These are phyloP conservation scores for Pygocentrus nattereri DNA, from an alignment of 2,797 vertebrate species.

Conservation along the genomic window DNA sequence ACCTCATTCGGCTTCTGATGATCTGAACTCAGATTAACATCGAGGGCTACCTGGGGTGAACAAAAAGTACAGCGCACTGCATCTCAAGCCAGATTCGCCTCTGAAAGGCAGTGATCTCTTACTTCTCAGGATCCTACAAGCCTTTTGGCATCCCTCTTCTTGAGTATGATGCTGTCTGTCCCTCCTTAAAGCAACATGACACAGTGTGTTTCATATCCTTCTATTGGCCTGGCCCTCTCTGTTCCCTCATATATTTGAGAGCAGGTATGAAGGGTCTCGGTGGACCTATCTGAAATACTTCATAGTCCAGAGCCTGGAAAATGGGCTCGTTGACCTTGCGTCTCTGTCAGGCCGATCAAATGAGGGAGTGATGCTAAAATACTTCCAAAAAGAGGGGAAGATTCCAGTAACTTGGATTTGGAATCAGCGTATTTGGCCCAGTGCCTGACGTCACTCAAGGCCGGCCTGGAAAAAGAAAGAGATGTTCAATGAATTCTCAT, in stretches of 20 bases:
- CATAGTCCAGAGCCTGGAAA: slow-evolving; percentile 50
- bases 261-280: slow-evolving; percentile 36
- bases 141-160: not conserved
- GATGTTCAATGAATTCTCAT: slow-evolving; percentile 50
- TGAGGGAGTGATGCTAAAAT: slow-evolving; percentile 36
- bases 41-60: not conserved
- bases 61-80: not conserved
- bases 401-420: slow-evolving; percentile 55
- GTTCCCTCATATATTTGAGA: slow-evolving; percentile 47
- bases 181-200: slow-evolving; percentile 27
- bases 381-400: slow-evolving; percentile 39
- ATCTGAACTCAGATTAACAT: not conserved
- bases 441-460: slow-evolving; percentile 64
- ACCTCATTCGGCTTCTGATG: not conserved
- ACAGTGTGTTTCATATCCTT: slow-evolving; percentile 42
- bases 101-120: slow-evolving; percentile 1
- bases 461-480: slow-evolving; percentile 41
- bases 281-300: slow-evolving; percentile 48
- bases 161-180: slow-evolving; percentile 4
- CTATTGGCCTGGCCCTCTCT: slow-evolving; percentile 32
- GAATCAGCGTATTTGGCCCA: slow-evolving; percentile 64
- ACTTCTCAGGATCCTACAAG: not conserved
- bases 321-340: slow-evolving; percentile 45
- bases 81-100: not conserved
- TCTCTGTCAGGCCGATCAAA: slow-evolving; percentile 52